Evolutionary conservation across 1,140 invertebrate species (phyloP).

Genomic region (Conus ventricosus): DNA sequence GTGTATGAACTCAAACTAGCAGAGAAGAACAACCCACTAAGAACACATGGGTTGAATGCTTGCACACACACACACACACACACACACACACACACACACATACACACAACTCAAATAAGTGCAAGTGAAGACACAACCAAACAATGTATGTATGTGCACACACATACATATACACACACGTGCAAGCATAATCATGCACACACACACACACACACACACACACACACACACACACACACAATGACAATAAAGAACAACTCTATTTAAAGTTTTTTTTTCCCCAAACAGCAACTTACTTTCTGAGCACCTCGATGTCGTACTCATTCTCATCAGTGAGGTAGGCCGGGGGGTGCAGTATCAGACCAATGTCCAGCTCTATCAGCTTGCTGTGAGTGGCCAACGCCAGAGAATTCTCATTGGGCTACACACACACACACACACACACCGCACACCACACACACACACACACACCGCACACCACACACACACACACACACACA

Average conservation of each 20-base stretch:
- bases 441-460: conserved; percentile 26
- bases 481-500: conserved; percentile 38
- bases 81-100: not conserved
- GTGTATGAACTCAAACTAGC: no score
- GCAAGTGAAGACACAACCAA: no score
- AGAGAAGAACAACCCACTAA: no score
- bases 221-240: not conserved
- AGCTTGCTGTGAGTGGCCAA: conserved; percentile 96
- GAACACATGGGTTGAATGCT: not conserved
- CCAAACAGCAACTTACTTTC: conserved; percentile 76
- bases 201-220: conserved; percentile 5
- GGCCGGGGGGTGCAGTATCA: conserved; percentile 89
- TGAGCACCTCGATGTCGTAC: conserved; percentile 91
- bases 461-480: conserved; percentile 28
- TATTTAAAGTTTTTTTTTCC: not conserved
- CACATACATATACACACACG: not conserved
- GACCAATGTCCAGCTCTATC: conserved; percentile 96
- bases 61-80: not conserved
- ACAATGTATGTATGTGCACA: not conserved
- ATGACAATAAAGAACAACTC: not conserved
- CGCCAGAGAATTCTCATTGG: conserved; percentile 85
- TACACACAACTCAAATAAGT: no score
- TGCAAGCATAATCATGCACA: not conserved
- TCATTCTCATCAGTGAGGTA: conserved; percentile 97
- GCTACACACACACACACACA: conserved; percentile 75